Evolutionary conservation across 2,888 invertebrate species (phyloP).

Genomic region (Scaptomyza flava): DNA sequence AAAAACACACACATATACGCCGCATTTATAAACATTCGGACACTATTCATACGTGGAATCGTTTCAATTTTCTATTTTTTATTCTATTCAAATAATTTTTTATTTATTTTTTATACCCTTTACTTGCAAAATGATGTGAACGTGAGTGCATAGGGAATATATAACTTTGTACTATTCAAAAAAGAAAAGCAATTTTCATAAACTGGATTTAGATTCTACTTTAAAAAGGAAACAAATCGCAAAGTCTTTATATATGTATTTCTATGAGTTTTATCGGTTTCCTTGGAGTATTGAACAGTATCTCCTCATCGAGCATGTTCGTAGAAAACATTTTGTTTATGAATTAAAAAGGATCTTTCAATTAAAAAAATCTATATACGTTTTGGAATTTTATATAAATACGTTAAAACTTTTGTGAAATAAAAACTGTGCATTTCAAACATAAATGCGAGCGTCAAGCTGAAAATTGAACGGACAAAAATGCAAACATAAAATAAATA

Average conservation of each 20-base stretch:
- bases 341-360: background rate
- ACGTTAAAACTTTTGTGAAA: background rate
- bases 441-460: background rate
- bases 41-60: conserved; percentile 8
- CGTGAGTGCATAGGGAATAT: background rate
- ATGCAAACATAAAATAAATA: background rate
- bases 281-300: background rate
- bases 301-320: background rate
- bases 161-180: no score
- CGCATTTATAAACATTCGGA: conserved; percentile 4
- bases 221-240: no score
- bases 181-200: background rate
- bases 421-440: no score
- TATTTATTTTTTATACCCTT: conserved; percentile 1
- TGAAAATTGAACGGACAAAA: background rate
- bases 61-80: background rate
- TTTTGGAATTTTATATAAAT: background rate
- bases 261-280: no score
- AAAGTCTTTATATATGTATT: no score
- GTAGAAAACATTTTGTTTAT: background rate
- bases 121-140: background rate
- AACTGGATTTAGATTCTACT: no score
- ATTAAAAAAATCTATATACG: background rate
- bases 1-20: conserved; percentile 12
- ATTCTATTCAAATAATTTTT: background rate